Evolutionary conservation across 2,888 invertebrate species (phyloP), one percentile per base, ranked within the genome.

Genomic region (Vannuccia rotundouncinata): DNA sequence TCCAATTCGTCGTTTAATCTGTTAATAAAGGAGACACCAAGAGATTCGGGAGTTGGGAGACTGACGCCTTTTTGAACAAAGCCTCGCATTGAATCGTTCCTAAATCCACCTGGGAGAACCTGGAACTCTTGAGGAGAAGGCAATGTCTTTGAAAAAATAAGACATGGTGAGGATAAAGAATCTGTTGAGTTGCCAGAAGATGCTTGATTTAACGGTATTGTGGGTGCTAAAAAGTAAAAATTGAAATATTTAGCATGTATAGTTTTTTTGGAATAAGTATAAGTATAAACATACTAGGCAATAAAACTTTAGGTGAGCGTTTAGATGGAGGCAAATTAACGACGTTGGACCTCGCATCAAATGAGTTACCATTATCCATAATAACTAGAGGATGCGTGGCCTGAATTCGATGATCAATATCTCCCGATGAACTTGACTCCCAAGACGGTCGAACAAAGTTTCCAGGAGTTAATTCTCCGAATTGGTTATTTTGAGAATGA

Each of bases 31-130:
- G 66, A 66, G 10, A 22, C 66, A 66, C 66, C 22, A 22, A 66
- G 66, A 22, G 66, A 66, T 22, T 66, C 66, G 25, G 66, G 66
- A 66, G 66, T 66, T n/a, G 66, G 66, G 25, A 66, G 66, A 66
- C 66, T n/a, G n/a, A n/a, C n/a, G n/a, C n/a, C n/a, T n/a, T n/a
- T n/a, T n/a, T n/a, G n/a, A n/a, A n/a, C n/a, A n/a, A n/a, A n/a
- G n/a, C n/a, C n/a, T n/a, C n/a, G n/a, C 13, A 13, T 22, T 13
- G 66, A 27, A 22, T 66, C 66, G 25, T 22, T 22, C 66, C 13
- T 13, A 66, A 66, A 66, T 27, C 66, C 66, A 22, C 66, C 66
- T 13, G 66, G 13, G 22, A n/a, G n/a, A n/a, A n/a, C n/a, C n/a
- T n/a, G n/a, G n/a, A 66, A 5, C 10, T 5, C 10, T 66, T 66